Evolutionary conservation across 2,113 vertebrate genomes (phyloP).

Genomic region (Mirounga angustirostris): DNA sequence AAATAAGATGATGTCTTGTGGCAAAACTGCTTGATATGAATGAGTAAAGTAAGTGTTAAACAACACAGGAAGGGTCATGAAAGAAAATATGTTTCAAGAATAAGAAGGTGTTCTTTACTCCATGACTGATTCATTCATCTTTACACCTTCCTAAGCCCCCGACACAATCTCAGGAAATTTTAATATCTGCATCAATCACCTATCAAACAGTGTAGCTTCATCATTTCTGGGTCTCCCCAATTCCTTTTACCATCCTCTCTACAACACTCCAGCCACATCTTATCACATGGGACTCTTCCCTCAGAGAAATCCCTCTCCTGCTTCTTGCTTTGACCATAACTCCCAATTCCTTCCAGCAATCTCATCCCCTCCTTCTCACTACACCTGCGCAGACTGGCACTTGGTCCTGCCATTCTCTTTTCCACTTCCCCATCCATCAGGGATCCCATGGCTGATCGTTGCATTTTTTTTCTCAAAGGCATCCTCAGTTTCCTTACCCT

Average conservation of each 20-base stretch:
- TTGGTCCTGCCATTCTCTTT: background rate
- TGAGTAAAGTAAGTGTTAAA: background rate
- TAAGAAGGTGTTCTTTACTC: background rate
- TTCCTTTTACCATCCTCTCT: background rate
- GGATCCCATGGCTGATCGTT: background rate
- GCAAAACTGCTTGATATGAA: background rate
- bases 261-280: background rate
- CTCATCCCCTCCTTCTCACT: background rate
- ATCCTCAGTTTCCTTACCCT: background rate
- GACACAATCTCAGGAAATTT: background rate
- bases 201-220: background rate
- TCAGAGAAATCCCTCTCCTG: background rate
- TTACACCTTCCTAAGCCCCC: background rate
- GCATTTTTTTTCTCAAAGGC: background rate
- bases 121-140: background rate
- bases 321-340: background rate
- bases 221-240: background rate
- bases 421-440: background rate
- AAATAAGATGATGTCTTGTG: background rate
- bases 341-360: no score
- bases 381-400: background rate
- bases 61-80: background rate
- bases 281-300: background rate
- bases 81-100: background rate
- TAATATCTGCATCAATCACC: background rate